Evolutionary conservation across 2,888 invertebrate genomes (phyloP).

Genomic region (Gymnocheta viridis): DNA sequence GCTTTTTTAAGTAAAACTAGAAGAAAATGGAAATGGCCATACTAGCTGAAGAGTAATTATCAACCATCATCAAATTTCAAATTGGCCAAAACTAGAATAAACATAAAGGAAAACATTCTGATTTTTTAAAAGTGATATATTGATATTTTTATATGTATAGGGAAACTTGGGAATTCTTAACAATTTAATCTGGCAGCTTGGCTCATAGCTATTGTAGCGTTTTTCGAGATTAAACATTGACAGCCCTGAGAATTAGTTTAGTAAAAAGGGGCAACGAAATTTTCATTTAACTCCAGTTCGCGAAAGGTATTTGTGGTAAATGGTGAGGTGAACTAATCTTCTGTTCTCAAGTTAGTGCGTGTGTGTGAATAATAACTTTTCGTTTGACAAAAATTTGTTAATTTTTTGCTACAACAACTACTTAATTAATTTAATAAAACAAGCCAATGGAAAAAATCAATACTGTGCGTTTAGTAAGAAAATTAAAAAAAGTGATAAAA

Average conservation of each 20-base stretch:
- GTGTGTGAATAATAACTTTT: slow-evolving; percentile 18
- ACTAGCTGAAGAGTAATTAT: no score
- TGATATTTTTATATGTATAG: no score
- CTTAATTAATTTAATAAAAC: background rate
- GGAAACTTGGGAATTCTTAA: no score
- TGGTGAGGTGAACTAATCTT: slow-evolving; percentile 18
- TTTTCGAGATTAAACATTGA: background rate
- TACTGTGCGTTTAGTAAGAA: slow-evolving; percentile 14
- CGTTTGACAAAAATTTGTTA: slow-evolving; percentile 9
- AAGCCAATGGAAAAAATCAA: slow-evolving; percentile 45
- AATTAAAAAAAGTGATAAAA: slow-evolving; percentile 30
- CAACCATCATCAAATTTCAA: no score
- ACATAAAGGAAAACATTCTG: no score
- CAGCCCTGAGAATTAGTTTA: slow-evolving; percentile 14
- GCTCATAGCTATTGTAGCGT: no score
- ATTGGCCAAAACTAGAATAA: no score
- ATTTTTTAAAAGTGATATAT: no score
- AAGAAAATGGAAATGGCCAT: no score
- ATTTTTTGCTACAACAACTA: slow-evolving; percentile 15
- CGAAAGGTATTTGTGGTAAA: slow-evolving; percentile 37
- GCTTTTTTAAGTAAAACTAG: no score
- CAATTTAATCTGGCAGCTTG: no score
- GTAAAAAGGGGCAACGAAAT: slow-evolving; percentile 41
- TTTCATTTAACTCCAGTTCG: slow-evolving; percentile 46
- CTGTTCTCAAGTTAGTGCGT: background rate